Evolutionary conservation across 2,888 invertebrate genomes (phyloP).

Genomic region (Euplagia quadripunctaria): DNA sequence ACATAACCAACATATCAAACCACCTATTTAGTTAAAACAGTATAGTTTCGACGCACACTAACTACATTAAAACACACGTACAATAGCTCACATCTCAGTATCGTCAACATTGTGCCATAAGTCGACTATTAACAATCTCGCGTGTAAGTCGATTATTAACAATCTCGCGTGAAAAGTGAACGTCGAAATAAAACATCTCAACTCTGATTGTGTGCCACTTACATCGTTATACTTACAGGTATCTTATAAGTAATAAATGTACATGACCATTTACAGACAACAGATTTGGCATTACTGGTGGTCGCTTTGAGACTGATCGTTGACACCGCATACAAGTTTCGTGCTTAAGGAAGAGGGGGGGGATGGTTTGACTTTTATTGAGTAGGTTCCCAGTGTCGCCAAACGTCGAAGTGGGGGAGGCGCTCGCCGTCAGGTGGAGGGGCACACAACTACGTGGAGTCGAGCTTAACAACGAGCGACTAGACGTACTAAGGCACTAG

Average conservation of each 20-base stretch:
- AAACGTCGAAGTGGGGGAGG: background rate
- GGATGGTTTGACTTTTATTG: no score
- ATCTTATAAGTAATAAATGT: background rate
- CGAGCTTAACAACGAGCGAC: constrained; percentile 6
- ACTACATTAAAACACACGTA: background rate
- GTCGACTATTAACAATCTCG: background rate
- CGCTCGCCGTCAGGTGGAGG: background rate
- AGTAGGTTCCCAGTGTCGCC: no score
- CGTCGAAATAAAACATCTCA: background rate
- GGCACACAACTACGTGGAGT: background rate
- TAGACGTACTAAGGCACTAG: constrained; percentile 26
- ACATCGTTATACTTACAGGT: background rate
- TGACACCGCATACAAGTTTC: no score
- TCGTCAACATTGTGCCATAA: constrained; percentile 5
- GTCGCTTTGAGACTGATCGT: background rate
- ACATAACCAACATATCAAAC: background rate
- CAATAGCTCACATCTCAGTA: background rate
- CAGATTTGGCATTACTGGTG: background rate
- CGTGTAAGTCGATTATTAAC: no score
- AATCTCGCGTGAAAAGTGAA: background rate
- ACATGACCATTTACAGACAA: background rate
- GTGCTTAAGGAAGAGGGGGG: no score
- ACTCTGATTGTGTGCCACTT: background rate
- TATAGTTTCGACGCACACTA: background rate
- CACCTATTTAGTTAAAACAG: background rate